Base-by-base conservation (phyloP, 2,888 invertebrate species). In the Neoscelio sp. region DNA sequence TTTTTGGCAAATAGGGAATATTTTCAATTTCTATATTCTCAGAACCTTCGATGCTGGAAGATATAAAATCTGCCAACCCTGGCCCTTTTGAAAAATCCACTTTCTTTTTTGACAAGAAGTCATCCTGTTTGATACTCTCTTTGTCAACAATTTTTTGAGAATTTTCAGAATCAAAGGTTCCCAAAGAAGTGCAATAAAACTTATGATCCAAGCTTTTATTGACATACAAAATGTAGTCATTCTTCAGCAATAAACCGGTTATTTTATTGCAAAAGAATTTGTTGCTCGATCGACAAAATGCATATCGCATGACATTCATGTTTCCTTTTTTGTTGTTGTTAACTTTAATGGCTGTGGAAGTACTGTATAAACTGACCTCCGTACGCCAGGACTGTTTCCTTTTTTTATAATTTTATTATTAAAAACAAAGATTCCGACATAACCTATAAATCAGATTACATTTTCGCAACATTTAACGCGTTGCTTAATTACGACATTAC, bases 1-100 rank as follows among this genome's bases (percentile, higher is more conserved):
- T 52, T 38, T 74, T 62, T 15, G 80, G 75, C 56, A 88, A 20
- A 33, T 89, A 89, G 3, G 88, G 88, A 40, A 87, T 70, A 79
- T 78, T 52, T 46, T 85, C 81, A n/a, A 50, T 6, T 68, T 62
- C 48, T 6, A 50, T 52, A 20, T 46, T 10, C 35, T 30, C 7
- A 10, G 10, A 3, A 18, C 10, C n/a, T 17, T 48, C 6, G 6
- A 17, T 33, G 46, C 80, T 73, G 1, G 80, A 70, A 10, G 75
- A 7, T 18, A 87, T 83, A 68, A 87, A 87, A 73, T 86, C 80
- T 2, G 73, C 68, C 8, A 87, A 74, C 28, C 82, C 82, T 2
- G 85, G 87, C 7, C 86, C 86, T 6, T 60, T 23, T 2, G 67
- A 48, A 26, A 85, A 26, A 10, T 76, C 52, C 1, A 56, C n/a